Evolutionary conservation across 2,113 vertebrate species (phyloP).

Genomic region (Ageneiosus marmoratus): DNA sequence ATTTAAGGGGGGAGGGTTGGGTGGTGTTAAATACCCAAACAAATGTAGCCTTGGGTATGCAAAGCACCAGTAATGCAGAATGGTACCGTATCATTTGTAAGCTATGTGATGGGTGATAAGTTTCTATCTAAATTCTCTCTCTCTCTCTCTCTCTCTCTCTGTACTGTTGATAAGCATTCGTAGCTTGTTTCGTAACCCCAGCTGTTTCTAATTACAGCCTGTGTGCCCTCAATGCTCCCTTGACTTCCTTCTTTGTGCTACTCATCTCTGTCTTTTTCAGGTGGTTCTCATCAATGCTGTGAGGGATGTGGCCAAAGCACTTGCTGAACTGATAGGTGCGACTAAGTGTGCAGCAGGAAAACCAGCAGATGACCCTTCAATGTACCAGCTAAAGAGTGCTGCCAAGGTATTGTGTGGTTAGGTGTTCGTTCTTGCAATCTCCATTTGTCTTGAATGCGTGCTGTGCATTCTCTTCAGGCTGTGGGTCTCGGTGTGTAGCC

Average conservation of each 20-base stretch:
- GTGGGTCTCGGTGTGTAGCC: slow-evolving; percentile 38
- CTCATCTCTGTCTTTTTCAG: slow-evolving; percentile 67
- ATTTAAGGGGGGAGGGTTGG: too few relatives aligned
- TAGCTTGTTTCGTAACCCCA: slow-evolving; percentile 23
- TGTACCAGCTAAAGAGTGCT: slow-evolving; percentile 98
- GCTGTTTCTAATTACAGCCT: slow-evolving; percentile 27
- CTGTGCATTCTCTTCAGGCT: slow-evolving; percentile 27
- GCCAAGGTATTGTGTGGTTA: slow-evolving; percentile 84
- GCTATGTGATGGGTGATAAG: background rate
- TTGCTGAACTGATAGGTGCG: slow-evolving; percentile 94
- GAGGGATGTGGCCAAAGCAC: slow-evolving; percentile 95
- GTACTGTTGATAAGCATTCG: slow-evolving; percentile 17
- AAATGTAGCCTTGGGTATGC: background rate
- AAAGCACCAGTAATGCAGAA: background rate
- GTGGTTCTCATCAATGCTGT: slow-evolving; percentile 98
- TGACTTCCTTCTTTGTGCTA: background rate
- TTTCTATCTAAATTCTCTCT: background rate
- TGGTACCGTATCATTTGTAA: background rate
- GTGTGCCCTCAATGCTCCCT: background rate
- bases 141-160: background rate
- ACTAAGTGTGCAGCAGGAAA: slow-evolving; percentile 97
- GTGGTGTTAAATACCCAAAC: background rate
- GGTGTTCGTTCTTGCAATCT: slow-evolving; percentile 35
- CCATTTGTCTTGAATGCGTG: slow-evolving; percentile 48
- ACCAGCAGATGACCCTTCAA: slow-evolving; percentile 92